Conservation (phyloP, 1,140 invertebrate species). For the Lordiphosa mommai region DNA sequence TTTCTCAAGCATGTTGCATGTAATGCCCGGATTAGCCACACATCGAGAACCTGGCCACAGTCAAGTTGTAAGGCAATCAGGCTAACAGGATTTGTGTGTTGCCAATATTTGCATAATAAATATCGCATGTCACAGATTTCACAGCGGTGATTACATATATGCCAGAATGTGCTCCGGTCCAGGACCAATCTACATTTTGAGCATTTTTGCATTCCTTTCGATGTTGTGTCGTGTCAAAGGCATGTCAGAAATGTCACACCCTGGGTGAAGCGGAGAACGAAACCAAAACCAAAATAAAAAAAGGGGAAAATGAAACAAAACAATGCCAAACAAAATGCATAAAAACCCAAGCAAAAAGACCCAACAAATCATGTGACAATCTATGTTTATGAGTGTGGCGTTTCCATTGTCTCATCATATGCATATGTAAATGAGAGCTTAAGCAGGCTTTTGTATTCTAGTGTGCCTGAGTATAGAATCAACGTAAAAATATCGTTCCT, state of each 20-base stretch:
- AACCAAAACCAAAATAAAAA: slow-evolving; percentile 1
- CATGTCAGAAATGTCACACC: slow-evolving; percentile 22
- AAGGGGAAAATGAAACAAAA: background rate
- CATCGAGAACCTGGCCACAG: background rate
- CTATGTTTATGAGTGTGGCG: slow-evolving; percentile 55
- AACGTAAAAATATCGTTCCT: slow-evolving; percentile 8
- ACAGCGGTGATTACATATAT: slow-evolving; percentile 18
- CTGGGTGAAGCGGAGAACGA: background rate
- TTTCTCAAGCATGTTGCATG: background rate
- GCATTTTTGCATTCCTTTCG: background rate
- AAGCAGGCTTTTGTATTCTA: slow-evolving; percentile 35
- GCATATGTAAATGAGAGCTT: slow-evolving; percentile 59
- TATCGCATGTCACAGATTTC: slow-evolving; percentile 62
- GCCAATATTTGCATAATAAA: slow-evolving; percentile 75
- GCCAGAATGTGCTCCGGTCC: background rate
- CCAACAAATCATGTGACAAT: slow-evolving; percentile 57
- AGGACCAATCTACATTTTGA: background rate
- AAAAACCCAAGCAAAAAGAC: slow-evolving; percentile 5
- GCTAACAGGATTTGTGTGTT: slow-evolving; percentile 48
- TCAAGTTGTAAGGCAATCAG: slow-evolving; percentile 32
- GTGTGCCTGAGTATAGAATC: slow-evolving; percentile 6
- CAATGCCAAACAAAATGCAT: slow-evolving; percentile 32
- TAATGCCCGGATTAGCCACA: slow-evolving; percentile 6
- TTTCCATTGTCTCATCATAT: slow-evolving; percentile 26
- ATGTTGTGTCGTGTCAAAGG: slow-evolving; percentile 13